Evolutionary conservation across 2,888 invertebrate species (phyloP), one percentile per base, ranked within the genome.

Genomic region (Lasioglossum oenotherae): DNA sequence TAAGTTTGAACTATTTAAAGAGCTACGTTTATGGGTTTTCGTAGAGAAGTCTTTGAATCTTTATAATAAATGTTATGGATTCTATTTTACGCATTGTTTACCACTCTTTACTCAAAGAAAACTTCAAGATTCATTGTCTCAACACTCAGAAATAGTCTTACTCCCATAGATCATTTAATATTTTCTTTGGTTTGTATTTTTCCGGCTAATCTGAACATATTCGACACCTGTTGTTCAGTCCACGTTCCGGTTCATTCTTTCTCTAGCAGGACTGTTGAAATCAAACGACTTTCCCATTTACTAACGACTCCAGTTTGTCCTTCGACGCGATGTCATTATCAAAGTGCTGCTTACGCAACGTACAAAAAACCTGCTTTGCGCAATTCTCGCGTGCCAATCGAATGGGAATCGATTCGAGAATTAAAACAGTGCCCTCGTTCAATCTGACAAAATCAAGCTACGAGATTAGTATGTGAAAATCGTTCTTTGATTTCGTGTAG

Each of bases 321-420:
- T 80, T 80, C 46, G 46, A 46, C n/a, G 41, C 16, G 46, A 67
- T 64, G 60, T 35, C 64, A 49, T 80, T 80, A 74, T 74, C 64
- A 53, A 80, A 19, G 19, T 8, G 35, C 19, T 10, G 27, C 3
- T 80, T 75, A 57, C 71, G 57, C n/a, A 75, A 80, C 38, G 3
- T 4, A 6, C 12, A n/a, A 79, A 79, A 79, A 4, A 10, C n/a
- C 23, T 23, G n/a, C 19, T 6, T 74, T 79, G 35, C 64, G 74
- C n/a, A 79, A 79, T 35, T 14, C 38, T 2, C n/a, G 46, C 49
- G n/a, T n/a, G 16, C 16, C 10, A 3, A 41, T n/a, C 23, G n/a
- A 77, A 77, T 69, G 69, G 38, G n/a, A 6, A 38, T 38, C n/a
- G 12, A 19, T n/a, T 23, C 4, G 38, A 4, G 6, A 5, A 31